Evolutionary conservation across 2,797 vertebrate genomes (phyloP), one percentile per base, ranked within the genome.

Genomic region (Xiphorhynchus erythropygius): DNA sequence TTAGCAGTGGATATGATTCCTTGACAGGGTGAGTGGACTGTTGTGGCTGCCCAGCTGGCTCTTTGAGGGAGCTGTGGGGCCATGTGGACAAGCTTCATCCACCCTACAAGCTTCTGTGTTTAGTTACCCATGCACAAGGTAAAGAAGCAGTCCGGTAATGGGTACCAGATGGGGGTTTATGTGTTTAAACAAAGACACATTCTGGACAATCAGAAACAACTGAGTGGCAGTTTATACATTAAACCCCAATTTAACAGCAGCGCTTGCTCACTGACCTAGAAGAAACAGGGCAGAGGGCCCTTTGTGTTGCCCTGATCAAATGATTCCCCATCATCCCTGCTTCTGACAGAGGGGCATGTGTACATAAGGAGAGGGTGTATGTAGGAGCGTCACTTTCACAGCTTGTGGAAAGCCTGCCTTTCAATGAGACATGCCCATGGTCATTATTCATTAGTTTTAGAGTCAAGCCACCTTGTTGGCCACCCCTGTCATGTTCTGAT

Each of bases 141-240:
- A 13, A 89, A 94, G 79, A 63, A 78, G 76, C 1, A 0, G 68
- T 42, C 52, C 11, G 11, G 53, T 90, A 83, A 91, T 56, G 59
- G 74, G 77, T 74, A 74, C 71, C 62, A 94, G 91, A 91, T 93
- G 83, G 84, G 80, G 64, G 65, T 37, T 94, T 94, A 28, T 89
- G 75, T 83, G 42, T 95, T 92, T 87, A 88, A 95, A 95, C 81
- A 92, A 96, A 96, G 85, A 63, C 71, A 70, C 39, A 64, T 95
- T 93, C 47, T 94, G 86, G 35, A 87, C 69, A 90, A 85, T 94
- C 70, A 89, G 82, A 76, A 96, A 89, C 73, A 80, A 69, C 27
- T 14, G 71, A 50, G 39, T 77, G 71, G 39, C 91, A 47, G 44
- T 83, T 88, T 87, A 74, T 82, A 65, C n/a, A 23, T 85, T 71